Conservation (phyloP, 2,888 invertebrate genomes). For the Crioceris asparagi region DNA sequence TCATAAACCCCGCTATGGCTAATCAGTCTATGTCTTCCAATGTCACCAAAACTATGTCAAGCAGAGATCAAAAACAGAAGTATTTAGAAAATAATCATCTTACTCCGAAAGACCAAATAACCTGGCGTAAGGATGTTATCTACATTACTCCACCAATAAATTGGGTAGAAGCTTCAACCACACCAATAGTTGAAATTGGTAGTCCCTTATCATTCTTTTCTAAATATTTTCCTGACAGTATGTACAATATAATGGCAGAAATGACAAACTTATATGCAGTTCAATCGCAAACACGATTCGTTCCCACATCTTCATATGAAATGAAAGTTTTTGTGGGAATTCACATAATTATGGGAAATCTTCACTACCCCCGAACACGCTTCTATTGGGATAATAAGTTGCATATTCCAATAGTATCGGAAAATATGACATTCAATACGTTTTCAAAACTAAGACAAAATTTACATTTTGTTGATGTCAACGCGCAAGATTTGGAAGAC, state of each 20-base stretch:
- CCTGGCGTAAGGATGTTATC: no score
- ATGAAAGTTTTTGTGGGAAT: neutral
- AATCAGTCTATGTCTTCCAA: no score
- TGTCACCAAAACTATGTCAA: no score
- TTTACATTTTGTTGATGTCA: conserved; percentile 19
- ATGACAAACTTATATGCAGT: neutral
- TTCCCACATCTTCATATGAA: neutral
- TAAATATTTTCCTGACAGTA: neutral
- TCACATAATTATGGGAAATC: neutral
- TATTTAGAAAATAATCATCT: no score
- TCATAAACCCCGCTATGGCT: no score
- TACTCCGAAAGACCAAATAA: no score
- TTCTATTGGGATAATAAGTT: conserved; percentile 17
- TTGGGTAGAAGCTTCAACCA: no score
- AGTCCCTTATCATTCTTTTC: neutral
- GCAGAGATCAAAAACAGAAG: no score
- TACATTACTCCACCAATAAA: no score
- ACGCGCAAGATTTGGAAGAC: conserved; percentile 1
- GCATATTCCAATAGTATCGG: conserved; percentile 12
- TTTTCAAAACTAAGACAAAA: conserved; percentile 19
- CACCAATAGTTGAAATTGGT: neutral
- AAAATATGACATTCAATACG: conserved; percentile 16
- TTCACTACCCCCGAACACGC: neutral
- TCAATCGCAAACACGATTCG: neutral
- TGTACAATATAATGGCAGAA: neutral